Evolutionary conservation across 1,140 invertebrate genomes (phyloP).

Genomic region (Ostrea denselamellosa): DNA sequence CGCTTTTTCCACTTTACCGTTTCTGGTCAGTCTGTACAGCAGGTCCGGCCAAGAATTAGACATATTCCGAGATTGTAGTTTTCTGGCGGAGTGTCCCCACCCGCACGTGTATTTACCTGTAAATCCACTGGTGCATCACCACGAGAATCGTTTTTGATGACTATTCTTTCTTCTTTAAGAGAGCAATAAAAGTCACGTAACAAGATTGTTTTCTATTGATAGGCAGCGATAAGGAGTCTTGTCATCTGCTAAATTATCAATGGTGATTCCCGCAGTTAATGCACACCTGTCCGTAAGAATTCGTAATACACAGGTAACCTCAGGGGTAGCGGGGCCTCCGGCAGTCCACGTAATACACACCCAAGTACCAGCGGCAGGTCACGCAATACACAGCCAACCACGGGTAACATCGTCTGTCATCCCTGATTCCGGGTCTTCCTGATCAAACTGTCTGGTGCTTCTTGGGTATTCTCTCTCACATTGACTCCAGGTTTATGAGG

Average conservation of each 20-base stretch:
- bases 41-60: slow-evolving; percentile 45
- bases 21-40: slow-evolving; percentile 50
- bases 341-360: neutral
- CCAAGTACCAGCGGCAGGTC: neutral
- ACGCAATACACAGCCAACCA: neutral
- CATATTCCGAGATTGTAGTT: neutral
- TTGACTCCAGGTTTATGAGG: neutral
- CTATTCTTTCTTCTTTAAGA: neutral
- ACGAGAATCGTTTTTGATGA: neutral
- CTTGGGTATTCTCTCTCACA: neutral
- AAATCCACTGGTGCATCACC: neutral
- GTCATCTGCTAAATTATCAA: slow-evolving; percentile 8
- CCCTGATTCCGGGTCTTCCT: neutral
- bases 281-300: neutral
- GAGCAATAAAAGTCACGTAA: neutral
- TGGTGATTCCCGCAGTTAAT: neutral
- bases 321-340: neutral
- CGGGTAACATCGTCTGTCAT: neutral
- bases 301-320: neutral
- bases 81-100: neutral
- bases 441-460: neutral
- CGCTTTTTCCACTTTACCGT: slow-evolving; percentile 53
- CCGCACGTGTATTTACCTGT: neutral
- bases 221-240: neutral
- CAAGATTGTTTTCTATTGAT: neutral